These are phyloP conservation scores for Montipora capitata DNA, from an alignment of 92 coral and sea anemone genomes.

Conservation along the genomic window DNA sequence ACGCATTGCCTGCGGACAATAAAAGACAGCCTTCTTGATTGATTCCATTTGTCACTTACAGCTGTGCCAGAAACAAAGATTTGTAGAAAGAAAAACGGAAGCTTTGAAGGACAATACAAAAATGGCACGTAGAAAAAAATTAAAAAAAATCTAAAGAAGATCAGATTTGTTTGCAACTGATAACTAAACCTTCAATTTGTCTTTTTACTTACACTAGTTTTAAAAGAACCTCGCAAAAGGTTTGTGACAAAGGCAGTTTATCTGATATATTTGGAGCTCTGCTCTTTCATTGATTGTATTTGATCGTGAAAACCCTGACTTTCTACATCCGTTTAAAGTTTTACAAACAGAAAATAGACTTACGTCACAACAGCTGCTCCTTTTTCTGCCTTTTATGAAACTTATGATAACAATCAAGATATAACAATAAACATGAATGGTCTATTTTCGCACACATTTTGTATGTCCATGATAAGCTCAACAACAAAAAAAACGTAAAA, in stretches of 20 bases:
- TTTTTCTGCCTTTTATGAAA: not conserved
- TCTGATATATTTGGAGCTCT: not conserved
- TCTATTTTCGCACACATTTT: conserved; percentile 7
- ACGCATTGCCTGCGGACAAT: not conserved
- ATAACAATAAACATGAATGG: not conserved
- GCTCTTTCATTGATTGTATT: conserved; percentile 1
- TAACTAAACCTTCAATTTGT: no score
- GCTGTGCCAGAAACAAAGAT: conserved; percentile 5
- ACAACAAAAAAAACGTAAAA: not conserved
- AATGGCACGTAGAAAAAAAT: not conserved
- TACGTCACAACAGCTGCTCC: not conserved
- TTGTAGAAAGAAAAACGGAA: not conserved
- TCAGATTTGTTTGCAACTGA: no score
- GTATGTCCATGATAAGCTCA: not conserved
- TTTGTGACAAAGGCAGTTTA: no score
- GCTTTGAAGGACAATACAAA: not conserved
- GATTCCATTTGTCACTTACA: conserved; percentile 13
- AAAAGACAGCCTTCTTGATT: conserved; percentile 4
- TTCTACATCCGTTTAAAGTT: conserved; percentile 2
- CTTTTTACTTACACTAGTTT: no score
- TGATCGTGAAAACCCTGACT: not conserved
- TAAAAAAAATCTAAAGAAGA: not conserved
- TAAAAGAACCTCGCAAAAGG: no score
- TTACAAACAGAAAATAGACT: not conserved
- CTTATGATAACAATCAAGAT: not conserved